Evolutionary conservation across 2,113 vertebrate genomes (phyloP), one percentile per base, ranked within the genome.

Genomic region (Lycocorax pyrrhopterus): DNA sequence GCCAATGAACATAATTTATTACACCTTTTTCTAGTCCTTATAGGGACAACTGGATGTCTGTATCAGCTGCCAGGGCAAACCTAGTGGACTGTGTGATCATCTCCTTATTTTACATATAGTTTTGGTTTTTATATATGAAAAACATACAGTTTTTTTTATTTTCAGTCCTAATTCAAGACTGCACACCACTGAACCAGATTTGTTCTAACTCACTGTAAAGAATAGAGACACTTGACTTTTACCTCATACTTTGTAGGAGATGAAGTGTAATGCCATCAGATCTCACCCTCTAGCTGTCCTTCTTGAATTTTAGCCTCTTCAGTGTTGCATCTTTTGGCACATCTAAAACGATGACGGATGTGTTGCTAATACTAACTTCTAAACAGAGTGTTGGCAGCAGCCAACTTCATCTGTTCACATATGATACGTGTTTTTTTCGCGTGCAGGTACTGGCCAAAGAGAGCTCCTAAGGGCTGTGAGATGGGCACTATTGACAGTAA

Each of bases 371-470:
- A 20, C 18, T 87, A 43, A 49, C 11, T 84, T 37, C 39, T 55
- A 58, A 53, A 17, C 15, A 67, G 35, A 46, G 3, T 23, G 7
- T 12, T 58, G 43, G 52, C 7, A 75, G 29, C 27, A 71, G 7
- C 17, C 13, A 62, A 3, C 4, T n/a, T 39, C 21, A 46, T 59
- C 26, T 83, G 8, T 30, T 83, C 21, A 7, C 18, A 21, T 7
- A 1, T 37, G 16, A 23, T 33, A 20, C 0, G 0, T 7, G 2
- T 32, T 68, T 67, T 64, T 69, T 62, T 15, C 29, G n/a, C 0
- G 0, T 47, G 12, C 6, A 63, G 16, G 16, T 35, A 47, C 12
- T 21, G 19, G 20, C 23, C 17, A 8, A 75, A 56, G 29, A 75
- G 22, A 37, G 4, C 3, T 71, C 26, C 26, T 25, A 66, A 53